Evolutionary conservation across 1,140 invertebrate genomes (phyloP).

Genomic region (Brachionus manjavacas): DNA sequence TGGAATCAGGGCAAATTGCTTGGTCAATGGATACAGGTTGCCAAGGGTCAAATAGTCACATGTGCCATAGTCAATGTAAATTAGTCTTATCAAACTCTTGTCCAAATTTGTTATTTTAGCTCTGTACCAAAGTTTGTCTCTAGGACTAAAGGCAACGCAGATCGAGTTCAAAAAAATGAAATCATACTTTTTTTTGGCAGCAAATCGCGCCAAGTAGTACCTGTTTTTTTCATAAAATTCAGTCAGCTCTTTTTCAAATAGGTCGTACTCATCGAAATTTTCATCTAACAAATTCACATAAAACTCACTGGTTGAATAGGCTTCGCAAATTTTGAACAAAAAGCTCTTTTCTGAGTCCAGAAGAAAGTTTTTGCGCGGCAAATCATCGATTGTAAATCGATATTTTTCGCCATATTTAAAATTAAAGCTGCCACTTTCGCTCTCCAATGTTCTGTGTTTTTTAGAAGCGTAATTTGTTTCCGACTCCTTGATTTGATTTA

Average conservation of each 20-base stretch:
- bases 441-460: background rate
- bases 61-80: conserved; percentile 11
- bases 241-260: background rate
- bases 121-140: background rate
- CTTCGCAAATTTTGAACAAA: background rate
- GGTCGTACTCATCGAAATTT: background rate
- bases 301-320: background rate
- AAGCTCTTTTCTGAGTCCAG: background rate
- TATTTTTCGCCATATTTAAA: background rate
- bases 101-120: background rate
- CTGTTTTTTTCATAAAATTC: conserved; percentile 2
- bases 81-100: background rate
- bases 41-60: background rate
- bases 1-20: background rate
- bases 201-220: background rate
- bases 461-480: background rate
- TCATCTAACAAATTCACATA: background rate
- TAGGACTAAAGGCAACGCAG: background rate
- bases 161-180: background rate
- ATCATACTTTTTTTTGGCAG: background rate
- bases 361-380: background rate
- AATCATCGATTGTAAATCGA: background rate
- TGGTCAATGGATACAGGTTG: background rate
- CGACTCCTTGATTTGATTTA: background rate
- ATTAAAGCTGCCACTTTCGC: background rate